Evolutionary conservation across 2,888 invertebrate genomes (phyloP), one percentile per base, ranked within the genome.

Genomic region (Cartodere bifasciata): DNA sequence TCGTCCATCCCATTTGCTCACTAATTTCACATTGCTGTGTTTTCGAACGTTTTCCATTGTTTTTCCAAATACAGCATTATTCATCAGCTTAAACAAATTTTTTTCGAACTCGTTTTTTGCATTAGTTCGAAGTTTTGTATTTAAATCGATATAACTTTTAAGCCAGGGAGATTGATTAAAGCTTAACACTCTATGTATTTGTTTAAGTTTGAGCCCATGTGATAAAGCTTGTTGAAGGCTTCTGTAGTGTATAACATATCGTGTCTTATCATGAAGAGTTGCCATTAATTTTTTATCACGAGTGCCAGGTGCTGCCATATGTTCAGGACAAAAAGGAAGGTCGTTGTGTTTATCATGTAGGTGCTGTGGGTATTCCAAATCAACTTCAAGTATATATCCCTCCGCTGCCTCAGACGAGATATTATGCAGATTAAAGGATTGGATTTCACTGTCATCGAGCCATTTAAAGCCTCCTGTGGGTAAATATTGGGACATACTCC

Each of bases 91-190:
- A 13, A 34, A 37, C 20, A 31, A 16, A 33, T 32, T 38, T 14
- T 31, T 41, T 22, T 45, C 34, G 32, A 47, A 43, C 4, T 39
- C 32, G 21, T 36, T 41, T 26, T 28, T 22, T 4, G 40, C 38
- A 9, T 30, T 17, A 14, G 41, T 48, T 31, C 56, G 31, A 15
- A 53, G 29, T 23, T 48, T 27, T 4, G 52, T 58, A 42, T 61
- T 62, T 31, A 56, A 35, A 20, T 56, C 50, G 23, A 59, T 56
- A 35, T 58, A 58, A 31, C 39, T 29, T 39, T 55, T 44, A 7
- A 58, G 35, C 52, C 55, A 60, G 4, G 48, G 35, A 23, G 42
- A 45, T 45, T 60, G 56, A 15, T 51, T 40, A 40, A 58, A 59
- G 41, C 50, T 41, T 33, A 56, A 36, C 11, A 52, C 39, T 35